A percentile compares a stretch with the other conserved stretches of the same genome.
Evolutionary conservation across 2,113 vertebrate genomes (phyloP).

Genomic region (Bothrops jararaca): DNA sequence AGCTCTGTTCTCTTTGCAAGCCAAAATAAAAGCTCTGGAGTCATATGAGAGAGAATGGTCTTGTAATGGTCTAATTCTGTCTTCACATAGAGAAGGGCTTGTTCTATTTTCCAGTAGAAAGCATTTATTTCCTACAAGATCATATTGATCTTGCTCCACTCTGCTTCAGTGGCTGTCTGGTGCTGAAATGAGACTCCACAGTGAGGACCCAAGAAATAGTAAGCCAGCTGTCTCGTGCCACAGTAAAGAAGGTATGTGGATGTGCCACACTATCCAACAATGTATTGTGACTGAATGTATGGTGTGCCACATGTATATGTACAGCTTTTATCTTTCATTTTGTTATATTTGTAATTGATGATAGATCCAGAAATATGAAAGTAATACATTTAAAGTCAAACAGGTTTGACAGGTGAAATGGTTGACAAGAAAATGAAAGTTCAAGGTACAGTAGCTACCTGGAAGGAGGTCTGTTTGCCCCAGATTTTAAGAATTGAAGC

Average conservation of each 20-base stretch:
- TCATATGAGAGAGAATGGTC: neutral
- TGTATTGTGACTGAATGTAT: neutral
- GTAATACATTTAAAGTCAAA: neutral
- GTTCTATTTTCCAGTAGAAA: neutral
- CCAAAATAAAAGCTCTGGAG: neutral
- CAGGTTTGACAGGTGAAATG: neutral
- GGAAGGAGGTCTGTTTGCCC: fast-evolving
- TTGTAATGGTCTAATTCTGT: neutral
- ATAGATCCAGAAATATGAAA: conserved; percentile 3
- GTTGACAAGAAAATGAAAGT: neutral
- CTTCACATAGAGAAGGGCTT: neutral
- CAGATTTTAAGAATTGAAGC: conserved; percentile 13
- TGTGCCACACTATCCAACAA: fast-evolving
- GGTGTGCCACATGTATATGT: neutral
- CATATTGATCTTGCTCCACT: neutral
- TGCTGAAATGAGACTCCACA: neutral
- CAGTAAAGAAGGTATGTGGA: neutral
- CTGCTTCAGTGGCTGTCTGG: neutral
- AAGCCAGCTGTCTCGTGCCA: neutral
- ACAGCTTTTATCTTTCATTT: neutral
- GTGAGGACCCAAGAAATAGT: neutral
- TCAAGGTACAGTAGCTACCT: neutral
- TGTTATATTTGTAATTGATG: neutral
- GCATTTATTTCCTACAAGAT: neutral
- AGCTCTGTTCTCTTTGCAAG: neutral